Evolutionary conservation across 2,888 invertebrate species (phyloP).

Genomic region (Nomada fabriciana): DNA sequence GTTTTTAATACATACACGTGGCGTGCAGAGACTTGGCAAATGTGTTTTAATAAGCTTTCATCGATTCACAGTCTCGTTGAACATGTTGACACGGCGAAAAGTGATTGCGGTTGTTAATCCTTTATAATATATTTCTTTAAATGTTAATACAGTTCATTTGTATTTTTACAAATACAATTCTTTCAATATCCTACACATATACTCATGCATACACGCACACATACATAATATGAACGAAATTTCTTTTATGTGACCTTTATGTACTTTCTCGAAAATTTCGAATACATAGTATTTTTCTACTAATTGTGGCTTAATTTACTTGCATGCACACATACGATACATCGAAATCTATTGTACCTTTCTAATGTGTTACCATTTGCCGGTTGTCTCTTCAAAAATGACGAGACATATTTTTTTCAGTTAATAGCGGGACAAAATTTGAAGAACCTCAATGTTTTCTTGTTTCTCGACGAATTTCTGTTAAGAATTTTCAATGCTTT

Average conservation of each 20-base stretch:
- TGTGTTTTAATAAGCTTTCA: constrained; percentile 21
- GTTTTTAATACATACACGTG: neutral
- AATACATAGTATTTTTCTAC: neutral
- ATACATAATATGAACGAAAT: neutral
- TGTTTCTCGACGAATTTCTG: too few species aligned
- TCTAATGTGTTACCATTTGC: too few species aligned
- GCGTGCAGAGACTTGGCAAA: constrained; percentile 32
- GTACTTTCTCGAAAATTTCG: neutral
- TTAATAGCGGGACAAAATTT: too few species aligned
- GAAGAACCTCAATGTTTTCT: too few species aligned
- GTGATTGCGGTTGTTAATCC: constrained; percentile 46
- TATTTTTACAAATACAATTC: constrained; percentile 31
- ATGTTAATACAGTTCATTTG: constrained; percentile 48
- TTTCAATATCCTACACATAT: constrained; percentile 24
- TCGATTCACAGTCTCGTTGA: constrained; percentile 42
- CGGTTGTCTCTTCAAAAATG: too few species aligned
- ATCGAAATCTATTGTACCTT: neutral
- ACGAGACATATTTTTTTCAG: too few species aligned
- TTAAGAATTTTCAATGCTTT: too few species aligned
- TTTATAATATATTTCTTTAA: constrained; percentile 48
- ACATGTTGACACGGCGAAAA: constrained; percentile 39
- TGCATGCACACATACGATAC: neutral
- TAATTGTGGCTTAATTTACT: neutral
- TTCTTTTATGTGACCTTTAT: neutral
- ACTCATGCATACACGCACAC: neutral